Percentiles rank a stretch among this genome's conserved stretches.
phyloP scores from a whole-genome alignment of 1,140 invertebrate genomes.

The Drosophila orosa region DNA sequence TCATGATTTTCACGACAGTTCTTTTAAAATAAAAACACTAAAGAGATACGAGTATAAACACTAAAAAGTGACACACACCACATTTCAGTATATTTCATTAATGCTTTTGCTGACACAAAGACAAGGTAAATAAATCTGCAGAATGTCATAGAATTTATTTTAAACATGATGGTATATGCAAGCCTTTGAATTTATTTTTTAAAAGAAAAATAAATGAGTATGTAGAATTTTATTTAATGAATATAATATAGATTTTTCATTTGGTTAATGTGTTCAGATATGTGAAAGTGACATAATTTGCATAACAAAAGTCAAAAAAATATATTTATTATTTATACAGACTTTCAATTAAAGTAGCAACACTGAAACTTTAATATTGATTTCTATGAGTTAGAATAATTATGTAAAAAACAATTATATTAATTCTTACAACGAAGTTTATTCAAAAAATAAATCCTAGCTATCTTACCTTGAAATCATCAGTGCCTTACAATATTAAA shows the following conservation, averaged over 20 bases:
- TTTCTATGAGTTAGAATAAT: too few relatives aligned
- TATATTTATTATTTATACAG: background rate
- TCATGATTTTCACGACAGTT: conserved; percentile 9
- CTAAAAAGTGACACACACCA: conserved; percentile 5
- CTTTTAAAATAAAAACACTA: background rate
- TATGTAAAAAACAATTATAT: too few relatives aligned
- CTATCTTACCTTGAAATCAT: too few relatives aligned
- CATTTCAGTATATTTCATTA: conserved; percentile 4
- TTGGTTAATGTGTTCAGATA: background rate
- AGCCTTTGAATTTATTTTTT: background rate
- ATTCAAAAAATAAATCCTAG: too few relatives aligned
- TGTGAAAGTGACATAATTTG: background rate
- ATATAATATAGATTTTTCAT: background rate
- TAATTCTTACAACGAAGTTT: background rate
- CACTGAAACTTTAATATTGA: background rate
- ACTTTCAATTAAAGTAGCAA: background rate
- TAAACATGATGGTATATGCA: background rate
- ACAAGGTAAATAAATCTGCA: conserved; percentile 28
- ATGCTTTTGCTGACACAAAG: conserved; percentile 25
- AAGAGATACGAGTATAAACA: conserved; percentile 14
- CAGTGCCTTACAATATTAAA: conserved; percentile 9
- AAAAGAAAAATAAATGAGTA: background rate
- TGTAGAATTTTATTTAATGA: background rate
- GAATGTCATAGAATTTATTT: conserved; percentile 7
- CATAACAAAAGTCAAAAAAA: background rate